These are phyloP conservation scores for Acrobasis suavella DNA, from an alignment of 2,888 invertebrate species.

Conservation along the genomic window DNA sequence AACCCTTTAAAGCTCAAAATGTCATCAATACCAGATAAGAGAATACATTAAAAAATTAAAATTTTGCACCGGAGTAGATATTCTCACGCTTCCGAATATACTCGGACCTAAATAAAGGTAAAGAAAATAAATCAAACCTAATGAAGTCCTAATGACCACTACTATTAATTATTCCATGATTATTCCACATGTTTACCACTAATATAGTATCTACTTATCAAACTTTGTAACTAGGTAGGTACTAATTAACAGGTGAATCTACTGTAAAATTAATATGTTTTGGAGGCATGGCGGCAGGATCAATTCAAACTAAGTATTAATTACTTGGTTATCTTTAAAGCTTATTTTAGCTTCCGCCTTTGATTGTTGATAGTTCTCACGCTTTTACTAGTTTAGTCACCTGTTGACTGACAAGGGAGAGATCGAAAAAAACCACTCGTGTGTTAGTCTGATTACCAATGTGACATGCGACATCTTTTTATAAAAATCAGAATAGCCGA, in stretches of 20 bases:
- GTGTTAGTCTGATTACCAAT: no score
- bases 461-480: no score
- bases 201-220: conserved; percentile 2
- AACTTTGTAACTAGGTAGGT: not conserved
- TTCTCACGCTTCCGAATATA: not conserved
- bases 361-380: conserved; percentile 4
- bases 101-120: not conserved
- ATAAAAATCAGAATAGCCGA: no score
- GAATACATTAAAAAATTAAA: not conserved
- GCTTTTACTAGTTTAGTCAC: conserved; percentile 5
- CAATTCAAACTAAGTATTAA: conserved; percentile 7
- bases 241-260: conserved; percentile 10
- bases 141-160: conserved; percentile 6
- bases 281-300: conserved; percentile 12
- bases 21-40: no score
- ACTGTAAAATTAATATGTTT: conserved; percentile 1
- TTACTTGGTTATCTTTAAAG: conserved; percentile 8
- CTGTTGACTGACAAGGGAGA: not conserved
- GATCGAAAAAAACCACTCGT: no score
- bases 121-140: conserved; percentile 8
- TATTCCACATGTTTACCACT: not conserved
- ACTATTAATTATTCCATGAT: not conserved
- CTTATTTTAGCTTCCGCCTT: conserved; percentile 7
- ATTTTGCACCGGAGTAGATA: not conserved
- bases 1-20: no score